phyloP scores from a whole-genome alignment of 2,888 invertebrate species.

The Desoria tigrina region DNA sequence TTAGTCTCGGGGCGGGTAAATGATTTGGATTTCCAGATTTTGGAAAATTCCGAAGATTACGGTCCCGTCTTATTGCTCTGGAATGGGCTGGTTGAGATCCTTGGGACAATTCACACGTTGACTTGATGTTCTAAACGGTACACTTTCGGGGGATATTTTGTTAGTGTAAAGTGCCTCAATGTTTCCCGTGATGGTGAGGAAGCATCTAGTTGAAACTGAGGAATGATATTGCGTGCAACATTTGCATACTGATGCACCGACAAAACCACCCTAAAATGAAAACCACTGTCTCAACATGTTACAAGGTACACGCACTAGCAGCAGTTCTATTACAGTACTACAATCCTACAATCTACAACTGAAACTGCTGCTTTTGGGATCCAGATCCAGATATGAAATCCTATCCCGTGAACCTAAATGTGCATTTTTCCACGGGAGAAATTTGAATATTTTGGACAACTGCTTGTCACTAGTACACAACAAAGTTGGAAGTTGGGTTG shows the following conservation, averaged over 20 bases:
- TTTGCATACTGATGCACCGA: conserved; percentile 10
- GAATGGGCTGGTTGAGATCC: not conserved
- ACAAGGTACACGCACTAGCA: not conserved
- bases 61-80: not conserved
- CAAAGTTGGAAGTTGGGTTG: too few relatives aligned
- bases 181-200: not conserved
- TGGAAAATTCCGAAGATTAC: not conserved
- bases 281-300: conserved; percentile 2
- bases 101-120: conserved; percentile 4
- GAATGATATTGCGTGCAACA: conserved; percentile 4
- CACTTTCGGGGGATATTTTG: not conserved
- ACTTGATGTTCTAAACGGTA: not conserved
- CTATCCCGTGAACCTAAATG: too few relatives aligned
- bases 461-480: too few relatives aligned
- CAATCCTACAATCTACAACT: too few relatives aligned
- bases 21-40: not conserved
- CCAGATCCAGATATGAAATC: too few relatives aligned
- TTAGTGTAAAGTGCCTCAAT: conserved; percentile 6
- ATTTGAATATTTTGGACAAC: too few relatives aligned
- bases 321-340: too few relatives aligned
- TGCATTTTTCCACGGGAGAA: too few relatives aligned
- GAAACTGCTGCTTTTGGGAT: too few relatives aligned
- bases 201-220: not conserved
- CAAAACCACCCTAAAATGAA: not conserved
- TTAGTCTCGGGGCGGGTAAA: not conserved